Conservation (phyloP, 2,797 vertebrate genomes). For the Sebastes paucispinis region DNA sequence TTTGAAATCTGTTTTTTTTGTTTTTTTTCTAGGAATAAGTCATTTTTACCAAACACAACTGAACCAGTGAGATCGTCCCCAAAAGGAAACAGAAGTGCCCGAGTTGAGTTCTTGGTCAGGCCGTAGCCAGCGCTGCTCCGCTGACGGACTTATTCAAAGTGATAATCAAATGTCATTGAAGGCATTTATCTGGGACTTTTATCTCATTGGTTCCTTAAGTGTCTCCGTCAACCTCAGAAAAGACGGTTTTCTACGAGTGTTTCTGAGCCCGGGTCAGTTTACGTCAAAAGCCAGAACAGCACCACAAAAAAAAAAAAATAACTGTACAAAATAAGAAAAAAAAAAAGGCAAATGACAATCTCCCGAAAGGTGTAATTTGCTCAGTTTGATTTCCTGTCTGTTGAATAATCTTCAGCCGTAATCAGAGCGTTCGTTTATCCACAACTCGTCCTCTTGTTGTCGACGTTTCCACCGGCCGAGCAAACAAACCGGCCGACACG, state of each 20-base stretch:
- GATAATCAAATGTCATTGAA: conserved; percentile 16
- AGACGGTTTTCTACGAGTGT: background rate
- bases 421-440: conserved; percentile 65
- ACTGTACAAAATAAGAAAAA: conserved; percentile 9
- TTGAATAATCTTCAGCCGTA: conserved; percentile 71
- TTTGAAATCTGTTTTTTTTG: background rate
- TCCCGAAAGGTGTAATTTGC: conserved; percentile 77
- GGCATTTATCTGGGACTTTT: background rate
- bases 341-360: conserved; percentile 84
- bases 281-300: conserved; percentile 46
- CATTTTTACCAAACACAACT: background rate
- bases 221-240: background rate
- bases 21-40: background rate
- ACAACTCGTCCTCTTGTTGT: conserved; percentile 6
- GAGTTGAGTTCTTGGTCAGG: background rate
- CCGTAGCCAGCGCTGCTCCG: background rate
- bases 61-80: background rate
- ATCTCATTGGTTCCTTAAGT: background rate
- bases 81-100: background rate
- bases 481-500: conserved; percentile 44
- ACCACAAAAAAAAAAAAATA: background rate
- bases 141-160: background rate
- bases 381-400: conserved; percentile 65
- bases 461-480: conserved; percentile 40
- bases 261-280: conserved; percentile 10